Base-by-base conservation (phyloP, 2,888 invertebrate species). In the Holacanthella duospinosa region DNA sequence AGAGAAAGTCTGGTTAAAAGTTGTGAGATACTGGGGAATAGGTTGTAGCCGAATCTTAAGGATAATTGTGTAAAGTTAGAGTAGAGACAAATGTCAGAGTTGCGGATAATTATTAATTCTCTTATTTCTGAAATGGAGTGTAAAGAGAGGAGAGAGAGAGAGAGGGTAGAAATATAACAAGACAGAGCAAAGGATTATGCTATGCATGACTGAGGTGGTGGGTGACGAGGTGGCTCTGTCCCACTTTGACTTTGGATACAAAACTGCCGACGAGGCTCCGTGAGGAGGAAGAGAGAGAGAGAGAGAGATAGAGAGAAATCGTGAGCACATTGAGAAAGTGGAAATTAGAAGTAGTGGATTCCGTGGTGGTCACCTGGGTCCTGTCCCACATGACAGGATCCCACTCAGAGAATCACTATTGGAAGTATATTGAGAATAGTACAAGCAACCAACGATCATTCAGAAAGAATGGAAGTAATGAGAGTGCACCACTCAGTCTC, bases 401-500 rank as follows among this genome's bases (percentile, higher is more conserved):
- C 36, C 36, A n/a, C 36, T 36, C 36, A 36, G 36, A 48, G 12
- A 9, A 12, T 55, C 29, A 6, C 6, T 55, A 6, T 55, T 28
- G 27, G 55, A 55, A 55, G 55, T 55, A 55, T 55, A 53, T 53
- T 6, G 24, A 59, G 25, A 59, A 26, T 59, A 36, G 24, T 60
- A 56, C 44, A 61, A 61, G 61, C 56, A 61, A 61, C 57, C 29
- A 26, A 61, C 43, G 43, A 61, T 56, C 56, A 61, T 61, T 61
- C 43, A 61, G 26, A 61, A 60, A 29, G 12, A 29, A 54, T 4
- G 54, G 3, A 60, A 9, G 54, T 54, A 44, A 55, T 27, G 56
- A 55, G 61, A 55, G 60, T 63, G 60, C 63, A 63, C 55, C 55
- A 59, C 63, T 44, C 59, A 62, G 62, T 55, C 59, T 59, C 59